Conservation (phyloP, 2,113 vertebrate species). For the Castor canadensis region DNA sequence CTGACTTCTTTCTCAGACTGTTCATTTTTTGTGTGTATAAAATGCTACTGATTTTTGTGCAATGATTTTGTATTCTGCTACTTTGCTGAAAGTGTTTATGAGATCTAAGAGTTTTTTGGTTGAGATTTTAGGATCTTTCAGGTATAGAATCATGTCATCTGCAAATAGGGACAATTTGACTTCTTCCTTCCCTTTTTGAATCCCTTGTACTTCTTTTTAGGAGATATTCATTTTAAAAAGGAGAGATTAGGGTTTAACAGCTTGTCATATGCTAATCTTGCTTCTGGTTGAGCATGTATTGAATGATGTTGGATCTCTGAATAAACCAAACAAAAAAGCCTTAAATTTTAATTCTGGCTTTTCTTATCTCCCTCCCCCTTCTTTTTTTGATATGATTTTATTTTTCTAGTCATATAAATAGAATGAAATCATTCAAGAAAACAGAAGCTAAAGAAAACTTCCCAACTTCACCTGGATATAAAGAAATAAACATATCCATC, state of each 20-base stretch:
- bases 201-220: no score
- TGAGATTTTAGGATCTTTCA: no score
- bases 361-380: no score
- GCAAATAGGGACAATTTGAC: no score
- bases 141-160: no score
- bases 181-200: no score
- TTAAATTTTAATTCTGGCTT: neutral
- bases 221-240: neutral
- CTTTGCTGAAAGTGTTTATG: no score
- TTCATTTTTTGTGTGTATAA: no score
- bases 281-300: neutral
- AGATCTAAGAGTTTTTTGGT: no score
- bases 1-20: no score
- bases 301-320: conserved; percentile 20
- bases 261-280: neutral
- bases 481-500: neutral
- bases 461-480: neutral
- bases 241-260: neutral
- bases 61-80: no score
- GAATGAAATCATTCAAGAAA: neutral
- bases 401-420: neutral
- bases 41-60: no score
- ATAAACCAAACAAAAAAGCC: neutral
- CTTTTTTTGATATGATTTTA: neutral
- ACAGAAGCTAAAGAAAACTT: neutral